phyloP scores from a whole-genome alignment of 2,888 invertebrate species.

The Thelaira solivaga region DNA sequence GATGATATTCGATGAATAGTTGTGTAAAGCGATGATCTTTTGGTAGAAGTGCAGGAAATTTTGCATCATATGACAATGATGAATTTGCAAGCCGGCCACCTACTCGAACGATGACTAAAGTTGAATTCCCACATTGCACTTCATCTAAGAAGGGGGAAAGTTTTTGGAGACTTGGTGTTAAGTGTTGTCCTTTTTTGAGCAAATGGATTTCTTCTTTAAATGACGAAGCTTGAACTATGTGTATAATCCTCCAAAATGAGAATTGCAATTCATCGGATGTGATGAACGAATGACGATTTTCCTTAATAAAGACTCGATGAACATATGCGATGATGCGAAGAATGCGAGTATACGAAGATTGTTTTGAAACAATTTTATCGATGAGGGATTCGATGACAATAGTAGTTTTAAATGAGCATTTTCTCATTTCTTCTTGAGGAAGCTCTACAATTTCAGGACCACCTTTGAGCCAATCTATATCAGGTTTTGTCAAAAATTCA shows the following conservation, averaged over 20 bases:
- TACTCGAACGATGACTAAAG: slow-evolving; percentile 54
- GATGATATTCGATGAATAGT: not conserved
- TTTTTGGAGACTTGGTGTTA: slow-evolving; percentile 2
- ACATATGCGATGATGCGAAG: slow-evolving; percentile 34
- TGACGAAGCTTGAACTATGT: not conserved
- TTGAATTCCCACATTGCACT: not conserved
- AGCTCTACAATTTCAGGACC: slow-evolving; percentile 42
- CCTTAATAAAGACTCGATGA: slow-evolving; percentile 6
- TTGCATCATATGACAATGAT: slow-evolving; percentile 62
- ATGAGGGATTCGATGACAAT: slow-evolving; percentile 10
- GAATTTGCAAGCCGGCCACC: not conserved
- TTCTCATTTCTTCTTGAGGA: slow-evolving; percentile 47
- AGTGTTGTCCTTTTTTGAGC: not conserved
- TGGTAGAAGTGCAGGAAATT: slow-evolving; percentile 57
- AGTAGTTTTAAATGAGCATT: slow-evolving; percentile 5
- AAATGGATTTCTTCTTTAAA: not conserved
- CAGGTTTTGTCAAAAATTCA: not conserved
- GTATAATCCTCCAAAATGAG: not conserved
- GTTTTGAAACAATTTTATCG: not conserved
- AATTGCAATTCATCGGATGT: not conserved
- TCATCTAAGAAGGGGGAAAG: slow-evolving; percentile 6
- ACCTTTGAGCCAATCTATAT: not conserved
- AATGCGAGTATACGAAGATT: slow-evolving; percentile 16
- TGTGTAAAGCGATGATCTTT: not conserved
- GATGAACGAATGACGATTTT: not conserved